phyloP scores from a whole-genome alignment of 35 echinoderm and acorn worm genomes.

The Holothuria glaberrima region DNA sequence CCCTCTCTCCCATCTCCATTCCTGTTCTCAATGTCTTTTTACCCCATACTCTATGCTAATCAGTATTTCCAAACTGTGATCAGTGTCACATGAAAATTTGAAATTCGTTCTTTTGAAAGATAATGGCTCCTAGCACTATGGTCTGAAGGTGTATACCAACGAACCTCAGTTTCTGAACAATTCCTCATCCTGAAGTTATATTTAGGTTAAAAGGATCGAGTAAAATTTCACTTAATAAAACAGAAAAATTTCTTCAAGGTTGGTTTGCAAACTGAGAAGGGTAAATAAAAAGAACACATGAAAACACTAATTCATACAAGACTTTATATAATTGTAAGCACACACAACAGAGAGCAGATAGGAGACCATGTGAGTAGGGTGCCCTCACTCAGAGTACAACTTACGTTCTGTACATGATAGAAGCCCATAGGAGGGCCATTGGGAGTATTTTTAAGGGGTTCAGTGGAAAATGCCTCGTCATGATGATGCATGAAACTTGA shows the following conservation, averaged over 20 bases:
- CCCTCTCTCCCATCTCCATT: too few relatives aligned
- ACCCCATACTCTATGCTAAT: too few relatives aligned
- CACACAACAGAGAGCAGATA: slow-evolving; percentile 38
- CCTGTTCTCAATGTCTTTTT: too few relatives aligned
- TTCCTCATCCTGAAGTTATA: too few relatives aligned
- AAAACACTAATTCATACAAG: neutral
- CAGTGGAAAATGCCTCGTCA: slow-evolving; percentile 97
- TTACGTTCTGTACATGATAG: slow-evolving; percentile 98
- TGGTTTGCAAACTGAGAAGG: neutral
- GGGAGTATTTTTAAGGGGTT: slow-evolving; percentile 89
- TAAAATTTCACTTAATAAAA: neutral
- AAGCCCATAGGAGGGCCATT: slow-evolving; percentile 78
- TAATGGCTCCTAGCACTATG: too few relatives aligned
- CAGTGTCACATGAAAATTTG: too few relatives aligned
- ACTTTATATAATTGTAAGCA: neutral
- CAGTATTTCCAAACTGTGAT: too few relatives aligned
- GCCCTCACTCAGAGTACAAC: slow-evolving; percentile 27
- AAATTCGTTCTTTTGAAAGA: too few relatives aligned
- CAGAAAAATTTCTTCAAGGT: neutral
- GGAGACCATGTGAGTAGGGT: neutral
- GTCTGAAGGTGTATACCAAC: too few relatives aligned
- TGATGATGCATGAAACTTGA: slow-evolving; percentile 84
- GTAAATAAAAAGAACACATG: neutral
- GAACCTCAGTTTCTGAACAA: too few relatives aligned
- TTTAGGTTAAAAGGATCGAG: neutral